A percentile compares a stretch with the other conserved stretches of the same genome.
phyloP scores from a whole-genome alignment of 2,888 invertebrate species.

The Lasioglossum marginatum region DNA sequence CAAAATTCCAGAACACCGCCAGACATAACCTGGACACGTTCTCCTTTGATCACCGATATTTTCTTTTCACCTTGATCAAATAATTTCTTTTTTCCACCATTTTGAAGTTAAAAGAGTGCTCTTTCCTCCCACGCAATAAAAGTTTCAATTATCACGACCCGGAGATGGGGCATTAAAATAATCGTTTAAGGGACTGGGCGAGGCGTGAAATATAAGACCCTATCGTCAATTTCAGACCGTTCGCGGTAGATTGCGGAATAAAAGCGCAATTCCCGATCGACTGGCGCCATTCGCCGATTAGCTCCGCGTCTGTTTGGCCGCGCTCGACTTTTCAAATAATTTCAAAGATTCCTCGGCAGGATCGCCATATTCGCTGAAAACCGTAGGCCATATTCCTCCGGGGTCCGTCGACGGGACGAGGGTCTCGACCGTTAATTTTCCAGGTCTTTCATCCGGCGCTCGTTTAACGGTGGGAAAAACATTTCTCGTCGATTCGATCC shows the following conservation, averaged over 20 bases:
- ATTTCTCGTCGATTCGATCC: slow-evolving; percentile 1
- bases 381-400: not conserved
- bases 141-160: not conserved
- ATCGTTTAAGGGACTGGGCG: not conserved
- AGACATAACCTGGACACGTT: too few relatives aligned
- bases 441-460: not conserved
- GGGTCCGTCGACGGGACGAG: not conserved
- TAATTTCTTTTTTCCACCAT: not conserved
- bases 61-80: too few relatives aligned
- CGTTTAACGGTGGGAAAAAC: slow-evolving; percentile 15
- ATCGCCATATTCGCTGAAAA: not conserved
- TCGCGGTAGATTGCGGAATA: not conserved
- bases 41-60: too few relatives aligned
- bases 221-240: not conserved
- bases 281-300: not conserved
- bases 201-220: not conserved
- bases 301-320: not conserved
- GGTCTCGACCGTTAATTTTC: not conserved
- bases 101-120: too few relatives aligned
- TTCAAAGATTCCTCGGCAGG: not conserved
- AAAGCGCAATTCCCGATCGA: not conserved
- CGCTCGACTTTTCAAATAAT: not conserved
- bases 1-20: too few relatives aligned
- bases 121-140: not conserved
- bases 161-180: not conserved